Conservation (phyloP, 2,797 vertebrate species). For the Petrocephalus schoutedeni region DNA sequence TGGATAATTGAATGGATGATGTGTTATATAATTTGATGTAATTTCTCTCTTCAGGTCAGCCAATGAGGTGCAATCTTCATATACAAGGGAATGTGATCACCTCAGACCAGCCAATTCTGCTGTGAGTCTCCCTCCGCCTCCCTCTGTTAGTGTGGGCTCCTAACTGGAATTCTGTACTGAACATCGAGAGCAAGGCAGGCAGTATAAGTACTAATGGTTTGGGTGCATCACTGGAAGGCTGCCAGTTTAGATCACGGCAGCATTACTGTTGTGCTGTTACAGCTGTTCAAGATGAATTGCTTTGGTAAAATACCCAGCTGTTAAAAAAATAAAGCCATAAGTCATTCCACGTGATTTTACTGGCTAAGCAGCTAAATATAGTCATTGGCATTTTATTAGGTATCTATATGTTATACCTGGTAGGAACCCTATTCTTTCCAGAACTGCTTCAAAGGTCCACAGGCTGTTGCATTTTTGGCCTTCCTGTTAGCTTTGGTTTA, state of each 20-base stretch:
- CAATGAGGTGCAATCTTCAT: slow-evolving; percentile 98
- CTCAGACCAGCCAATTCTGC: slow-evolving; percentile 92
- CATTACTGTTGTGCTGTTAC: background rate
- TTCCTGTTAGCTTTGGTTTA: background rate
- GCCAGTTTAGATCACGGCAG: background rate
- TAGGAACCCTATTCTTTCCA: background rate
- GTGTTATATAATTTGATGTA: background rate
- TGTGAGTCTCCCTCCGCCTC: slow-evolving; percentile 68
- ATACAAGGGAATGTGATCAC: slow-evolving; percentile 96
- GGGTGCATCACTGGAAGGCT: background rate
- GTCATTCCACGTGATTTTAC: background rate
- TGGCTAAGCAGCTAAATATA: background rate
- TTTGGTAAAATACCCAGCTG: background rate
- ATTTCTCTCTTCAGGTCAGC: slow-evolving; percentile 71
- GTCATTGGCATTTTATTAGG: background rate
- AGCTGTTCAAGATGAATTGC: background rate
- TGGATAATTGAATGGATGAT: background rate
- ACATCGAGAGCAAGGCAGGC: background rate
- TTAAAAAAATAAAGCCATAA: background rate
- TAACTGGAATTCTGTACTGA: background rate
- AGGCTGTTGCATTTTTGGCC: background rate
- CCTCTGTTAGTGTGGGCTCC: background rate
- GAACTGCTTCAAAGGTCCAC: background rate
- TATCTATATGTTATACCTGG: background rate
- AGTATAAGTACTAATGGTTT: background rate